phyloP scores from a whole-genome alignment of 2,797 vertebrate genomes.

The Mus minutoides region DNA sequence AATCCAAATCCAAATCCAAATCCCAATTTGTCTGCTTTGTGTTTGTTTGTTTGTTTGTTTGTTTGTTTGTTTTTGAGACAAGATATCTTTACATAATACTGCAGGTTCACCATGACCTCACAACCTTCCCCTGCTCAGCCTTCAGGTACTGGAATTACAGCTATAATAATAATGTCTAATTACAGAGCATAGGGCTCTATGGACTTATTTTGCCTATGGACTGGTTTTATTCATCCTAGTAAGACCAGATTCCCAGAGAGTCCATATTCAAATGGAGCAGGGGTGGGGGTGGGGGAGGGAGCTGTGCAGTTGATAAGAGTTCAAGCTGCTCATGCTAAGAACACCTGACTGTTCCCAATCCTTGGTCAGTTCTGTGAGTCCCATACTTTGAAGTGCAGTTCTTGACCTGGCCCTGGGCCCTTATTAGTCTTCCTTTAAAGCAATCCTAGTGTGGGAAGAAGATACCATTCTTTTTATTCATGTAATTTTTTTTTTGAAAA shows the following conservation, averaged over 20 bases:
- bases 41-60: neutral
- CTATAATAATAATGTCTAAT: too few relatives aligned
- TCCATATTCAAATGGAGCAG: neutral
- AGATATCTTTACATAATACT: neutral
- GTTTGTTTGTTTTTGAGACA: neutral
- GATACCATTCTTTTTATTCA: slow-evolving; percentile 66
- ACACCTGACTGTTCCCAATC: slow-evolving; percentile 71
- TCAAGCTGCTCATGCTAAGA: slow-evolving; percentile 59
- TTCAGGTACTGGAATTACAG: neutral
- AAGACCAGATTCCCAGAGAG: neutral
- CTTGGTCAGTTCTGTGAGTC: slow-evolving; percentile 78
- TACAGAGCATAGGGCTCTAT: neutral
- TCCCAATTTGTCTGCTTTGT: neutral
- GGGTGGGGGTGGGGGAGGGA: neutral
- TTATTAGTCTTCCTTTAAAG: slow-evolving; percentile 26
- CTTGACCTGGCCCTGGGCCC: slow-evolving; percentile 55
- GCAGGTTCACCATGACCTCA: neutral
- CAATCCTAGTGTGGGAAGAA: slow-evolving; percentile 14
- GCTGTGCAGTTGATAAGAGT: neutral
- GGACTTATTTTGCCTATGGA: too few relatives aligned
- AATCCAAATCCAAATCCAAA: neutral
- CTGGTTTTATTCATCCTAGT: neutral
- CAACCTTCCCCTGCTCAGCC: neutral
- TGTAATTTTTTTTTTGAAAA: slow-evolving; percentile 6
- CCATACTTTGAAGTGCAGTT: slow-evolving; percentile 74